These are phyloP conservation scores for Apogon talboti DNA, from an alignment of 2,797 vertebrate genomes.

Conservation along the genomic window DNA sequence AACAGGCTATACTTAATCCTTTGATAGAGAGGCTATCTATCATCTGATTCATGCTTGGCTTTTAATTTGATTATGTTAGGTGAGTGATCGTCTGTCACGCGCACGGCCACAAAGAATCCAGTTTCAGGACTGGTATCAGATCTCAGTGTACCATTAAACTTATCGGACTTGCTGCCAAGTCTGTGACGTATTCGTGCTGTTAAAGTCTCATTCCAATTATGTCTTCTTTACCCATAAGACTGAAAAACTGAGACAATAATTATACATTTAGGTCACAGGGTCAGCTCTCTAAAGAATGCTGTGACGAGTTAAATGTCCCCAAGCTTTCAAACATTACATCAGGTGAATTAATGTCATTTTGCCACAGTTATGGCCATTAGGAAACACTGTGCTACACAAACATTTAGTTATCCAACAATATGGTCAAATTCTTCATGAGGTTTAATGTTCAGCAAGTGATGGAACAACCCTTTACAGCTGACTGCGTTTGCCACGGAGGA, in stretches of 20 bases:
- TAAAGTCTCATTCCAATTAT: not conserved
- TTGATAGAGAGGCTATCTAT: slow-evolving; percentile 24
- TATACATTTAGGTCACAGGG: slow-evolving; percentile 17
- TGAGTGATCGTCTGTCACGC: slow-evolving; percentile 25
- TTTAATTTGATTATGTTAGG: slow-evolving; percentile 35
- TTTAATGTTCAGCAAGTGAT: no score
- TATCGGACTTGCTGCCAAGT: slow-evolving; percentile 10
- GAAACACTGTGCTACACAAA: no score
- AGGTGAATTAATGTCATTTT: not conserved
- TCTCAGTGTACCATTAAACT: slow-evolving; percentile 5
- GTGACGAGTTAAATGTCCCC: no score
- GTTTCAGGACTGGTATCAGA: slow-evolving; percentile 32
- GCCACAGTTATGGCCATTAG: no score
- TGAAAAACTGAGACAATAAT: not conserved
- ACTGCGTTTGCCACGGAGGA: no score
- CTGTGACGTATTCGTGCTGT: slow-evolving; percentile 5
- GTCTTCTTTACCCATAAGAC: not conserved
- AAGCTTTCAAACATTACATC: not conserved
- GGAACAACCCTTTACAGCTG: no score
- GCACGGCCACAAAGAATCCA: slow-evolving; percentile 11
- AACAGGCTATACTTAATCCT: slow-evolving; percentile 8
- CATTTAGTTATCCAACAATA: no score
- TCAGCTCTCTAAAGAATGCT: not conserved
- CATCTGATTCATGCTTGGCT: slow-evolving; percentile 12
- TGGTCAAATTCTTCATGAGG: no score